Evolutionary conservation across 1,140 invertebrate species (phyloP), one percentile per base, ranked within the genome.

Genomic region (Pentalonia nigronervosa): DNA sequence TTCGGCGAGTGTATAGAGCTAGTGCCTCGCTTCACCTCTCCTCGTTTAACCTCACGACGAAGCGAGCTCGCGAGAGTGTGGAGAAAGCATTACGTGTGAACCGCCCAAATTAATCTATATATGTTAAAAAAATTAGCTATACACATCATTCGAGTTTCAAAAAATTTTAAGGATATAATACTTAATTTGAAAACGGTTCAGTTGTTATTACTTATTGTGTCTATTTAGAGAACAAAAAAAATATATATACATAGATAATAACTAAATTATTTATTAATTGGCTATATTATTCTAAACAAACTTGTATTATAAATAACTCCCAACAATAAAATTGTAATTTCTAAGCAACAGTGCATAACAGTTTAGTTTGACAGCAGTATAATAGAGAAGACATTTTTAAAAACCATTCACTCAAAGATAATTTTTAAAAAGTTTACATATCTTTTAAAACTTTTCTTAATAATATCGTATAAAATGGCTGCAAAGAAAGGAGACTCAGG

Each of bases 251-350:
- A 41, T 41, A 41, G 41, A 56, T 7, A 23, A 56, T 56, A 67
- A 67, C 3, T 67, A 67, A 67, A 76, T 76, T 76, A 76, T 76
- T 76, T 76, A 76, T n/a, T n/a, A n/a, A 76, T n/a, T 76, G 60
- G 60, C n/a, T 76, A n/a, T 17, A 76, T 34, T 17, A 6, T 67
- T 17, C 3, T n/a, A 67, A n/a, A 14, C 60, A 76, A 76, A n/a
- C n/a, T 14, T 30, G 30, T n/a, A 76, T 76, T 76, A n/a, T 76
- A 76, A n/a, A 76, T 76, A n/a, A 17, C 60, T 76, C 30, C 17
- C 17, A n/a, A n/a, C 60, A 76, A 76, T 76, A n/a, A 17, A 6
- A n/a, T n/a, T 34, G 0, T 7, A 34, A 76, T 76, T 76, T 34
- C 60, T 76, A 76, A 6, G 60, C n/a, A 76, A 76, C 60, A n/a